Percentiles rank a stretch among this genome's conserved stretches.
Conservation (phyloP, 37 sponge, comb jelly and placozoan species). For the Mnemiopsis leidyi region DNA sequence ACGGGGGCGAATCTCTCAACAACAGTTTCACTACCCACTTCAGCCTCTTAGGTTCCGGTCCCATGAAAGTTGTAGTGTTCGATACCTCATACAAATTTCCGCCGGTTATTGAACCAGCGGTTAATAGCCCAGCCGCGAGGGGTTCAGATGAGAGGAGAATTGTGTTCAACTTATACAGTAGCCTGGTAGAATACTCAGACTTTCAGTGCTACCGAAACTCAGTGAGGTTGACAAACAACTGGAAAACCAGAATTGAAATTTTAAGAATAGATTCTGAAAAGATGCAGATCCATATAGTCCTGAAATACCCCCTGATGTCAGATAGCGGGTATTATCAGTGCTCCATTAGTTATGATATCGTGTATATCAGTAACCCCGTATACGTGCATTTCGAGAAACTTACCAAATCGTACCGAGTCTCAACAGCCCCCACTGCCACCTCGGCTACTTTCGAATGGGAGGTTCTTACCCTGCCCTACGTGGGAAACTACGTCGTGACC, state of each 20-base stretch:
- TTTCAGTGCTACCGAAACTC: background rate
- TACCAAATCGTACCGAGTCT: background rate
- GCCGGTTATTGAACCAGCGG: background rate
- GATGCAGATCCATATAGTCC: background rate
- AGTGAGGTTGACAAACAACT: background rate
- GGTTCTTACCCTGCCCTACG: background rate
- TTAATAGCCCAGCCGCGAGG: background rate
- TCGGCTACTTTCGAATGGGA: background rate
- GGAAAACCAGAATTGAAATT: background rate
- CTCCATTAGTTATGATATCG: background rate
- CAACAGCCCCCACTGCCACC: background rate
- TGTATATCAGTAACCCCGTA: background rate
- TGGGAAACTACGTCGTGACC: background rate
- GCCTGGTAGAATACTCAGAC: background rate
- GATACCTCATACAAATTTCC: background rate
- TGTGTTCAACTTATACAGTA: background rate
- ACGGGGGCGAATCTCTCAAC: background rate
- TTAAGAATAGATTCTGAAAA: too few species aligned
- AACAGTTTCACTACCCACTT: constrained; percentile 8
- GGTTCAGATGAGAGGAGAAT: background rate
- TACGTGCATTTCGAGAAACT: background rate
- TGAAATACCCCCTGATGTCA: background rate
- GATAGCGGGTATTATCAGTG: constrained; percentile 56
- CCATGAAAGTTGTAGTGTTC: background rate
- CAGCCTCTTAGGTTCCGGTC: background rate